A percentile compares a stretch with the other conserved stretches of the same genome.
Evolutionary conservation across 2,113 vertebrate species (phyloP).

Genomic region (Pampusana beccarii): DNA sequence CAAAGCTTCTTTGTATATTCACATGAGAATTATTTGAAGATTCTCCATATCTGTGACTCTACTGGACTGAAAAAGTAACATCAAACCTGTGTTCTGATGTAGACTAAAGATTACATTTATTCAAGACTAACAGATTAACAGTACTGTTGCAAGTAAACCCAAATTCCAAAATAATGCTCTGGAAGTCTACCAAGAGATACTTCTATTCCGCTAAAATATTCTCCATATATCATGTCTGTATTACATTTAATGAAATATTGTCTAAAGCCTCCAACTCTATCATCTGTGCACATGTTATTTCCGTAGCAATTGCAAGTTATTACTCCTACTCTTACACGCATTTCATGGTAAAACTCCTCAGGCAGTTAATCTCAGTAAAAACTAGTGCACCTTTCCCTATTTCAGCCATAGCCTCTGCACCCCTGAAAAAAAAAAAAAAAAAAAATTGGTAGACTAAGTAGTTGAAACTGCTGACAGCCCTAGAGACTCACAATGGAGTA

Average conservation of each 20-base stretch:
- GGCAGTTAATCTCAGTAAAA: background rate
- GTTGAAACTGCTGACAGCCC: background rate
- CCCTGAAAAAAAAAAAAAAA: background rate
- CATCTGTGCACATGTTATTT: background rate
- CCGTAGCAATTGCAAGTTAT: background rate
- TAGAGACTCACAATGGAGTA: background rate
- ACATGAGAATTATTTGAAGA: background rate
- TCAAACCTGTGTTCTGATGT: background rate
- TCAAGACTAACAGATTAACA: background rate
- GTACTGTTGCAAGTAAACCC: background rate
- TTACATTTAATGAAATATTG: background rate
- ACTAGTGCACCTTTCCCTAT: background rate
- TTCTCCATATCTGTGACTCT: background rate
- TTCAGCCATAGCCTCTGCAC: background rate
- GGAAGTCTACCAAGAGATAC: background rate
- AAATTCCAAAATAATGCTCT: background rate
- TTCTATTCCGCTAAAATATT: background rate
- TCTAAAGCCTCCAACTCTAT: background rate
- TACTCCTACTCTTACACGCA: fast-evolving
- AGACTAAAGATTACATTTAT: background rate
- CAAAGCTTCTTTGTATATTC: background rate
- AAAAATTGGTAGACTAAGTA: background rate
- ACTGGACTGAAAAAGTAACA: background rate
- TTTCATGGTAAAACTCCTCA: background rate
- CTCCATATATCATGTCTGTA: background rate